Base-by-base conservation (phyloP, 1,140 invertebrate species). In the Drosophila asahinai region DNA sequence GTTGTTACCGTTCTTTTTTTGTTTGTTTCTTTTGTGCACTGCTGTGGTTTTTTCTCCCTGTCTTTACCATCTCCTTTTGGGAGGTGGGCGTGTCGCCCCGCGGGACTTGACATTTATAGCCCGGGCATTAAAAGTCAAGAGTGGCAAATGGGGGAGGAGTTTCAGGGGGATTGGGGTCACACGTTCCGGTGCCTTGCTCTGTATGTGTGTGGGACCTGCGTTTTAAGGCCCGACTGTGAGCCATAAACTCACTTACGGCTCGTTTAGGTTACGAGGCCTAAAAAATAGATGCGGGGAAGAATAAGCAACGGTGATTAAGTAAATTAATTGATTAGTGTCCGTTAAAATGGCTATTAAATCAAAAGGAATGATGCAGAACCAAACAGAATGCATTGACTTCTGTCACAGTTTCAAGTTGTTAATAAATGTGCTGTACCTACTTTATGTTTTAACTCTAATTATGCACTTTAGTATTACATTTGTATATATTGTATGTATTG, bases 31-130 rank as follows among this genome's bases (percentile, higher is more conserved):
- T 65, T 57, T 73, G 54, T 73, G 38, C 67, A 43, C 15, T 72
- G 70, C 68, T 72, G 70, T 72, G 70, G 67, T 61, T 73, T 73
- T 72, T 40, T 45, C 22, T 45, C 30, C 71, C 55, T 49, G 47
- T 30, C 71, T 61, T 74, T 74, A 38, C 48, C 76, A 71, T 79
- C 42, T 79, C 60, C 66, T 72, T 51, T 47, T 17, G 74, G 38
- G 19, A 57, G 52, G 40, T 33, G 30, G 27, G 62, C 55, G 54
- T 54, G 54, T 54, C 38, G 42, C n/a, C 63, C 47, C 55, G 49
- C 55, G 76, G 77, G 77, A 80, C 76, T 80, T 80, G 76, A 80
- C 77, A 80, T 80, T 80, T 80, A 80, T 80, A 80, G 77, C 76
- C 54, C 54, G 67, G 61, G 60, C 77, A 80, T 80, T 80, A 80